These are phyloP conservation scores for Cygnus olor DNA, from an alignment of 2,797 vertebrate genomes.

Conservation along the genomic window DNA sequence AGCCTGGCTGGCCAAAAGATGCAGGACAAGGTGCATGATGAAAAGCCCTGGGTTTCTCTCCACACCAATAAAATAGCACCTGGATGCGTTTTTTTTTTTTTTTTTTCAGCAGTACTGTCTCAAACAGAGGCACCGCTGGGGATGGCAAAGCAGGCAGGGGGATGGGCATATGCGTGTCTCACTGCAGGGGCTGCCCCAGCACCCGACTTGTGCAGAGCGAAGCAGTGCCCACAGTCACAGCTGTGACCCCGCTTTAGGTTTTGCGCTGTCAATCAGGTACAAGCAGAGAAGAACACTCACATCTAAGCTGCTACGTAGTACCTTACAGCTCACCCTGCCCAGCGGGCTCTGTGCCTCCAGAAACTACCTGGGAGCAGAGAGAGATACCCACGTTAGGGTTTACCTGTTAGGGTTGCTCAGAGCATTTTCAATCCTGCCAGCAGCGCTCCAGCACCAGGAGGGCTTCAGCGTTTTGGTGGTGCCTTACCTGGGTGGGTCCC, in stretches of 20 bases:
- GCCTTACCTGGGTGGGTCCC: neutral
- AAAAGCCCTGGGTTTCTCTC: neutral
- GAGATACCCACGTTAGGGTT: neutral
- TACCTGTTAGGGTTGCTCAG: fast-evolving
- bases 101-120: neutral
- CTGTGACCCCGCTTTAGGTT: fast-evolving
- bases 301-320: neutral
- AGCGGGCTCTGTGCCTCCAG: neutral
- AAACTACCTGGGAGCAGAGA: neutral
- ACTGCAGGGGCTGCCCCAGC: neutral
- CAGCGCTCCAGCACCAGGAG: fast-evolving
- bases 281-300: neutral
- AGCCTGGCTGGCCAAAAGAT: no score
- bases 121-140: neutral
- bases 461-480: no score
- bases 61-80: fast-evolving
- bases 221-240: fast-evolving
- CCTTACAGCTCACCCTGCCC: neutral
- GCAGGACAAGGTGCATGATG: fast-evolving
- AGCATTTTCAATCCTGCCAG: neutral
- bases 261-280: neutral
- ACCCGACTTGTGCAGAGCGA: neutral
- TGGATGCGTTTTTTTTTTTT: neutral
- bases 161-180: neutral
- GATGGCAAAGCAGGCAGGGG: no score